Conservation (phyloP, 2,113 vertebrate species). For the Pelmatolapia mariae region DNA sequence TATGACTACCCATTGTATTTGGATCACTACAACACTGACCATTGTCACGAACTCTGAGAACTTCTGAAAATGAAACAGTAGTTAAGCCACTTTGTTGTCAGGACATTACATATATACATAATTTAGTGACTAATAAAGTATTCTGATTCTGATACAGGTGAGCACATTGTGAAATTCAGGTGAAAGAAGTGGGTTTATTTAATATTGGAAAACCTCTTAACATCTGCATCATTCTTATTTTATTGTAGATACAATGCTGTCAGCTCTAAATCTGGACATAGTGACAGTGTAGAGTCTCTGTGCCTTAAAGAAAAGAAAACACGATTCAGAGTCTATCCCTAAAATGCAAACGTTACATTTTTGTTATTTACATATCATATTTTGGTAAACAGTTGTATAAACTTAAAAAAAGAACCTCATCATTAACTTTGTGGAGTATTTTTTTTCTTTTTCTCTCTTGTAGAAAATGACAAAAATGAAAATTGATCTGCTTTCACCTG, state of each 20-base stretch:
- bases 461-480: not conserved
- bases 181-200: rapidly evolving
- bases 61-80: too few species aligned
- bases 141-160: not conserved
- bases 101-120: too few species aligned
- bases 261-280: not conserved
- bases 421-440: not conserved
- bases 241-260: not conserved
- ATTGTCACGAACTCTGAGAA: too few species aligned
- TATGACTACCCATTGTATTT: too few species aligned
- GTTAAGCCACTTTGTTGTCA: too few species aligned
- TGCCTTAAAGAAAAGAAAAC: not conserved
- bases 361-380: not conserved
- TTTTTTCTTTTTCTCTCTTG: not conserved
- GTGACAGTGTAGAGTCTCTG: not conserved
- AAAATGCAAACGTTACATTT: not conserved
- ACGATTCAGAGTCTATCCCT: not conserved
- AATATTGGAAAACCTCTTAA: not conserved
- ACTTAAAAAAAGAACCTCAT: not conserved
- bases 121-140: too few species aligned
- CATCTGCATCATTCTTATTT: not conserved
- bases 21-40: too few species aligned
- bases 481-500: not conserved
- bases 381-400: not conserved
- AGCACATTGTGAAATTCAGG: not conserved